Conservation (phyloP, 2,797 vertebrate species). For the Eremophila alpestris region DNA sequence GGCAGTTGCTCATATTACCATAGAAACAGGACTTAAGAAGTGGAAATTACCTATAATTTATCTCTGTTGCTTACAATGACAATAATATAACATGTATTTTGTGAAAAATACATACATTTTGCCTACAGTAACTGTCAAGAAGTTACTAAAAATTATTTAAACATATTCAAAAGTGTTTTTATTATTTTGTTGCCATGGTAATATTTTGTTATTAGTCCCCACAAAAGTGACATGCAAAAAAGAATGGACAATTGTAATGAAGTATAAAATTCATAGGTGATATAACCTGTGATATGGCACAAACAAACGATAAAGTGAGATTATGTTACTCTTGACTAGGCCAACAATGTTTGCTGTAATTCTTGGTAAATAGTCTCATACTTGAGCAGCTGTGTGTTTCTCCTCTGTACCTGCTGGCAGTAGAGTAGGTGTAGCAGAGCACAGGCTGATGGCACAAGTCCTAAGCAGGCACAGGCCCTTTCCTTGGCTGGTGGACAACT, state of each 20-base stretch:
- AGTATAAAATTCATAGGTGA: neutral
- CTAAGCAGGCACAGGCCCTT: neutral
- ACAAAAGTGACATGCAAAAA: neutral
- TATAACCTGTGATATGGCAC: neutral
- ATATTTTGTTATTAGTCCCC: constrained; percentile 6
- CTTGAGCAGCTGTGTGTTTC: neutral
- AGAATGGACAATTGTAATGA: constrained; percentile 1
- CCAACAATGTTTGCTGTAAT: neutral
- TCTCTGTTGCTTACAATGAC: constrained; percentile 50
- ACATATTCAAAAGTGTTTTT: constrained; percentile 32
- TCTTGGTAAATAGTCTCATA: neutral
- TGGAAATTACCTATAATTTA: constrained; percentile 67
- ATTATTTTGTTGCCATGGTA: constrained; percentile 33
- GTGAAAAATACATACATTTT: constrained; percentile 45
- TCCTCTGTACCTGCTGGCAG: neutral
- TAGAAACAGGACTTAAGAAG: constrained; percentile 65
- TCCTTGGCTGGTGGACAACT: neutral
- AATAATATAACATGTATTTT: constrained; percentile 31
- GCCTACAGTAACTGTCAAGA: constrained; percentile 30
- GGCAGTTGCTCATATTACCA: constrained; percentile 63
- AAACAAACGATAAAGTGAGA: neutral
- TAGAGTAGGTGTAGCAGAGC: neutral
- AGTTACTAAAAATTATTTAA: constrained; percentile 53
- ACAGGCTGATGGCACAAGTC: neutral
- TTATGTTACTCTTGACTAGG: neutral